phyloP scores from a whole-genome alignment of 2,113 vertebrate genomes.

The Lichenostomus cassidix region DNA sequence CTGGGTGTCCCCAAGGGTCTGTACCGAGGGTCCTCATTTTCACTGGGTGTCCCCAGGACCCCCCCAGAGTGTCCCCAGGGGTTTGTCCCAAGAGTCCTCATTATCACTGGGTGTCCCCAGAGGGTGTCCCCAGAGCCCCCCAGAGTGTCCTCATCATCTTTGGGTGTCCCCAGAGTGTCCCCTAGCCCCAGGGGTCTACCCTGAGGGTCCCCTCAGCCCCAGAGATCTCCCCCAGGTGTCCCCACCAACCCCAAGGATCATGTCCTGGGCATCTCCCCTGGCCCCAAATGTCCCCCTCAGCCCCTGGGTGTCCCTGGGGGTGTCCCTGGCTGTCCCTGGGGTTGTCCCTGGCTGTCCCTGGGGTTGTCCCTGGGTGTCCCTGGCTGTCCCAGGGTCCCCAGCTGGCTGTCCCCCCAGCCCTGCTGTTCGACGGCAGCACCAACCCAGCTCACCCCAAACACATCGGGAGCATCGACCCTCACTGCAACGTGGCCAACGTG shows the following conservation, averaged over 20 bases:
- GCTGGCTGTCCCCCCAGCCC: constrained; percentile 63
- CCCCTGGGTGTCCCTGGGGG: no score
- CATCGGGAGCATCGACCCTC: constrained; percentile 91
- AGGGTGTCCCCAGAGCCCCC: neutral
- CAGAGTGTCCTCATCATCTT: neutral
- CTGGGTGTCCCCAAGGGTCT: neutral
- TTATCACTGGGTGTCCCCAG: neutral
- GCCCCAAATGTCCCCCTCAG: neutral
- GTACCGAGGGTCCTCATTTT: neutral
- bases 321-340: neutral
- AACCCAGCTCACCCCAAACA: constrained; percentile 92
- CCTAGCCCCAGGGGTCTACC: neutral
- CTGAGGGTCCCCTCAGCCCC: neutral
- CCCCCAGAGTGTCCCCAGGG: no score
- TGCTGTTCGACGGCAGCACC: constrained; percentile 88
- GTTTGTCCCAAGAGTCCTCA: neutral
- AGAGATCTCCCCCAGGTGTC: neutral
- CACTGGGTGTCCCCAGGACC: no score
- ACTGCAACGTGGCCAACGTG: constrained; percentile 84
- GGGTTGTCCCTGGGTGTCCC: neutral
- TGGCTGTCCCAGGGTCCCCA: neutral
- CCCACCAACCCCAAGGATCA: neutral
- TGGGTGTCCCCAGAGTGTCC: neutral
- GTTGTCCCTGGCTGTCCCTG: neutral
- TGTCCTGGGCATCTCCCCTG: neutral